phyloP scores from a whole-genome alignment of 2,113 vertebrate genomes.

The Tiliqua scincoides region DNA sequence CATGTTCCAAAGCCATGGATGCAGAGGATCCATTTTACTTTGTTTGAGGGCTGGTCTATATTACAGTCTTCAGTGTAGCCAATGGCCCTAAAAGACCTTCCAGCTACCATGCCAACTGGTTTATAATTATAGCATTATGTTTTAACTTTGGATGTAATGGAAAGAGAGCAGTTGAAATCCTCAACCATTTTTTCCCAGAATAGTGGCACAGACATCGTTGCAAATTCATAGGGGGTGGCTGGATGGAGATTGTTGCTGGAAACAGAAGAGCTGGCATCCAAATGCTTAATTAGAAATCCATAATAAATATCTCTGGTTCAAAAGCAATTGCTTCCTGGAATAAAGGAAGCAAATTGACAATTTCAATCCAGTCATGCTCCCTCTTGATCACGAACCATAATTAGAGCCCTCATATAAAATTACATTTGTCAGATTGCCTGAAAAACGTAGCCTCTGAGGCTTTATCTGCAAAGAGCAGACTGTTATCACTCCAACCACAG shows the following conservation, averaged over 20 bases:
- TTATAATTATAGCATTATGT: not conserved
- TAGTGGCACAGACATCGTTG: not conserved
- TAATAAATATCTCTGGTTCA: conserved; percentile 42
- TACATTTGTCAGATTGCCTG: conserved; percentile 56
- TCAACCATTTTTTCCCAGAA: not conserved
- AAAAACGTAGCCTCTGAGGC: conserved; percentile 42
- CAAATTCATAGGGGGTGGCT: not conserved
- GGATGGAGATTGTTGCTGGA: not conserved
- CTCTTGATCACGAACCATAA: conserved; percentile 54
- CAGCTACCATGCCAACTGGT: not conserved
- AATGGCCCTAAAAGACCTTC: not conserved
- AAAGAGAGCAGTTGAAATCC: not conserved
- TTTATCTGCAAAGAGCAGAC: conserved; percentile 50
- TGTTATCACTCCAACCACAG: conserved; percentile 47
- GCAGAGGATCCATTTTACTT: too few relatives aligned
- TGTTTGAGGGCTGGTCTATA: not conserved
- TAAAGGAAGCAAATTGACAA: conserved; percentile 60
- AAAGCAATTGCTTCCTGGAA: conserved; percentile 57
- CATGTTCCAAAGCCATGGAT: too few relatives aligned
- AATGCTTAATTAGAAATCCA: conserved; percentile 41
- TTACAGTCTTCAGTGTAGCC: not conserved
- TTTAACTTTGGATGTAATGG: not conserved
- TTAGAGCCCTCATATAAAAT: conserved; percentile 57
- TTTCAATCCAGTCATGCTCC: conserved; percentile 48
- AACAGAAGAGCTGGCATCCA: conserved; percentile 12